Conservation (phyloP, 2,113 vertebrate species). For the Pluvialis apricaria region DNA sequence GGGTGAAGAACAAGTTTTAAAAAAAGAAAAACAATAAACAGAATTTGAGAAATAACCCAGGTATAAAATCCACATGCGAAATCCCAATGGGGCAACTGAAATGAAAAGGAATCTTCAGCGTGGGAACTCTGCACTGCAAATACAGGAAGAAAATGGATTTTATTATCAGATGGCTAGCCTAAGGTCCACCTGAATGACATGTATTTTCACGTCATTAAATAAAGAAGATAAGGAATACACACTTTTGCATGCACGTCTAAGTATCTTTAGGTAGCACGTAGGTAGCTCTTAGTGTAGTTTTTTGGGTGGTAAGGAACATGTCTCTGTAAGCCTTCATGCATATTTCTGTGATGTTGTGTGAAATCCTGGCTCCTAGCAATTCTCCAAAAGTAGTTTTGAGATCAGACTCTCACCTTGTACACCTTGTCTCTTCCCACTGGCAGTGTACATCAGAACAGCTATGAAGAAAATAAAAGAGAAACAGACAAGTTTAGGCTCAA, state of each 20-base stretch:
- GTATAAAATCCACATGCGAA: background rate
- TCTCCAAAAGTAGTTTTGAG: background rate
- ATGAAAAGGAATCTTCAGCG: background rate
- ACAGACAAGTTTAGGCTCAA: background rate
- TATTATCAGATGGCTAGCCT: background rate
- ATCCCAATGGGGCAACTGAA: background rate
- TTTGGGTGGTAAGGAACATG: background rate
- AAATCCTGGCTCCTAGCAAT: background rate
- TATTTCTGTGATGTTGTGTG: background rate
- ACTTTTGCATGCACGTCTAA: background rate
- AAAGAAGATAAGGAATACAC: background rate
- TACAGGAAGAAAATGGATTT: background rate
- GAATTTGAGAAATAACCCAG: background rate
- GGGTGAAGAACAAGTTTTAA: background rate
- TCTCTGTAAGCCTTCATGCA: background rate
- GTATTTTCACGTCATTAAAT: background rate
- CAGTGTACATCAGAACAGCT: background rate
- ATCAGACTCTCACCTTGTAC: background rate
- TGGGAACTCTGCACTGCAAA: background rate
- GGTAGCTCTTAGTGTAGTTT: background rate
- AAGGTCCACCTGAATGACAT: background rate
- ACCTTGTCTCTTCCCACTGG: background rate
- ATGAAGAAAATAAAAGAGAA: background rate
- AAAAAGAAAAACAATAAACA: background rate
- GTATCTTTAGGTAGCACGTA: background rate